Evolutionary conservation across 2,797 vertebrate genomes (phyloP).

Genomic region (Pangasius djambal): DNA sequence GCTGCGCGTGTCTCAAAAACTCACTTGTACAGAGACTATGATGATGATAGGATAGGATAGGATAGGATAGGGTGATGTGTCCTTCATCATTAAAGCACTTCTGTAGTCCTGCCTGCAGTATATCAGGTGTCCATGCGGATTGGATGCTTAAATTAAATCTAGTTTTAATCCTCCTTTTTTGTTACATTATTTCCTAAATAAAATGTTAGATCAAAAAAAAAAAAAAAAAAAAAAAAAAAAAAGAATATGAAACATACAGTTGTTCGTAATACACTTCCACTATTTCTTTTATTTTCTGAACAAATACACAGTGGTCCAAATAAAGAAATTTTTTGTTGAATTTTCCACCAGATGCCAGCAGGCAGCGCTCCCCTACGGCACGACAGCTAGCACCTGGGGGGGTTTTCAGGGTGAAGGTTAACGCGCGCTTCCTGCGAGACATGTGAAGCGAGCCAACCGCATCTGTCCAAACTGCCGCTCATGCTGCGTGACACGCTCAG

Average conservation of each 20-base stretch:
- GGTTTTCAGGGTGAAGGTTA: not conserved
- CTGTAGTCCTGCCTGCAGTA: not conserved
- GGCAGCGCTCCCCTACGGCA: no score
- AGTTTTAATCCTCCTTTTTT: not conserved
- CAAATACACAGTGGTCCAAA: not conserved
- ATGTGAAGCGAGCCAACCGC: no score
- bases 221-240: not conserved
- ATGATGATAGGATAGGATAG: not conserved
- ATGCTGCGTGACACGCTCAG: not conserved
- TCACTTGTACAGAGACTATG: not conserved
- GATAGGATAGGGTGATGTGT: not conserved
- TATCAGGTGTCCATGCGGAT: not conserved
- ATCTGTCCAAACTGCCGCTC: no score
- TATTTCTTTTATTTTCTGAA: not conserved
- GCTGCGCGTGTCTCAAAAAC: no score
- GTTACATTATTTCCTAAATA: not conserved
- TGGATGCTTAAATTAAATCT: not conserved
- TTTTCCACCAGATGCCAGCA: no score
- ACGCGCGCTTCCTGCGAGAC: not conserved
- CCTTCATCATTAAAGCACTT: not conserved
- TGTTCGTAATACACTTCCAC: not conserved
- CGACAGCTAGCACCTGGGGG: not conserved
- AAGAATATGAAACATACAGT: not conserved
- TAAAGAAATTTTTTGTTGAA: no score
- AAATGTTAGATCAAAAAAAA: not conserved